Conservation (phyloP, 2,113 vertebrate species). For the Brachyhypopomus occidentalis region DNA sequence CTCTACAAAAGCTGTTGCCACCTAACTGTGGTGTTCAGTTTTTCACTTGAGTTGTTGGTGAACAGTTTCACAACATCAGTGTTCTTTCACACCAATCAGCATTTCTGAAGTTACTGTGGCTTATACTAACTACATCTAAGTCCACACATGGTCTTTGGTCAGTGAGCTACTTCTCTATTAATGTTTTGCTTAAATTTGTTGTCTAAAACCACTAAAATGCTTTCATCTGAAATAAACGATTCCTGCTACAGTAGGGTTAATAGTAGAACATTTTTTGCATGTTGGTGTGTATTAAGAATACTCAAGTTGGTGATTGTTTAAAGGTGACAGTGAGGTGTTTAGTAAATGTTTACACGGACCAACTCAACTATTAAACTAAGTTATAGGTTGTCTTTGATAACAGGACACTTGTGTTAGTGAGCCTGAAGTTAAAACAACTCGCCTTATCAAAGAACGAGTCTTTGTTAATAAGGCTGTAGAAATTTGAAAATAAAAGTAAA, state of each 20-base stretch:
- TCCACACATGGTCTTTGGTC: no score
- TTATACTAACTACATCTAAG: background rate
- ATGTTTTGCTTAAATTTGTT: no score
- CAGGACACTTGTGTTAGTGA: background rate
- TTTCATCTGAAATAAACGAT: conserved; percentile 16
- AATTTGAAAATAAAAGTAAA: no score
- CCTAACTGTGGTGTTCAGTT: background rate
- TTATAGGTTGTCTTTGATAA: background rate
- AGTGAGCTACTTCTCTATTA: no score
- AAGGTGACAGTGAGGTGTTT: background rate
- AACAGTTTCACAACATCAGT: no score
- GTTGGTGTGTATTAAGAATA: background rate
- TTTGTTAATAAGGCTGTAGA: no score
- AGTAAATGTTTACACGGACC: no score
- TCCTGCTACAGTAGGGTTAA: background rate
- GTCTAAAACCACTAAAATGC: conserved; percentile 13
- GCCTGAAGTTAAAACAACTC: background rate
- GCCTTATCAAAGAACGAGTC: background rate
- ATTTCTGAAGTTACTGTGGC: background rate
- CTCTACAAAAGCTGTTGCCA: background rate
- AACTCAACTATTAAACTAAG: no score
- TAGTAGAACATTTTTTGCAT: background rate
- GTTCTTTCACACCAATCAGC: background rate
- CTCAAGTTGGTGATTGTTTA: background rate
- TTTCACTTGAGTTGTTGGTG: background rate